These are phyloP conservation scores for Lingula anatina DNA, from an alignment of 2,888 invertebrate genomes.

Conservation along the genomic window DNA sequence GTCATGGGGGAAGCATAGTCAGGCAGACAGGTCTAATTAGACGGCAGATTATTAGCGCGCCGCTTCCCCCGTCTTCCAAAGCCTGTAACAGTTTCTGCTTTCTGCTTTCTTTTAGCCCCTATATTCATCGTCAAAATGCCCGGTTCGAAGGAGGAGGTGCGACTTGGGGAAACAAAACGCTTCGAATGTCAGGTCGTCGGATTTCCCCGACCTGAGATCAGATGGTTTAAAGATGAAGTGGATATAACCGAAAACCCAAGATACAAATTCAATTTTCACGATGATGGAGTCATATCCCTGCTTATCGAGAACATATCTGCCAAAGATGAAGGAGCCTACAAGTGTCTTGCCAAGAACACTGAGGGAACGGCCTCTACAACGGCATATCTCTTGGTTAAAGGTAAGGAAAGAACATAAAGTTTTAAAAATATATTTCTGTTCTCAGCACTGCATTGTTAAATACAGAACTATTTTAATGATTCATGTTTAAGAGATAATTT, in stretches of 20 bases:
- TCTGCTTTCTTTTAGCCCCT: neutral
- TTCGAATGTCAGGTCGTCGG: slow-evolving; percentile 49
- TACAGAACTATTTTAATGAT: too few relatives aligned
- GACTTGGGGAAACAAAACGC: slow-evolving; percentile 40
- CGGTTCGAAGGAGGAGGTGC: slow-evolving; percentile 8
- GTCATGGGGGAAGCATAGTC: too few relatives aligned
- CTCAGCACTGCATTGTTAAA: too few relatives aligned
- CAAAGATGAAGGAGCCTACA: slow-evolving; percentile 45
- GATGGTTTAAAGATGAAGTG: slow-evolving; percentile 49
- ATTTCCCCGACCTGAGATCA: slow-evolving; percentile 43
- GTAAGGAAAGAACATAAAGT: too few relatives aligned
- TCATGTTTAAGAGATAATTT: too few relatives aligned
- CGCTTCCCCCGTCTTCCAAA: too few relatives aligned
- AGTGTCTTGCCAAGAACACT: slow-evolving; percentile 47
- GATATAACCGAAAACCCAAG: slow-evolving; percentile 40
- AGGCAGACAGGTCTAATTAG: too few relatives aligned
- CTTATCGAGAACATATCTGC: slow-evolving; percentile 34
- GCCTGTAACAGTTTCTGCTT: too few relatives aligned
- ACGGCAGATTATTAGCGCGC: too few relatives aligned
- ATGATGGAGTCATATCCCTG: slow-evolving; percentile 40
- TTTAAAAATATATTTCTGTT: too few relatives aligned
- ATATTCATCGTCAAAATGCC: neutral
- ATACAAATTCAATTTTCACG: slow-evolving; percentile 33
- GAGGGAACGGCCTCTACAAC: slow-evolving; percentile 48
- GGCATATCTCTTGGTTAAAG: slow-evolving; percentile 45